Conservation (phyloP, 2,888 invertebrate species). For the Myathropa florea region DNA sequence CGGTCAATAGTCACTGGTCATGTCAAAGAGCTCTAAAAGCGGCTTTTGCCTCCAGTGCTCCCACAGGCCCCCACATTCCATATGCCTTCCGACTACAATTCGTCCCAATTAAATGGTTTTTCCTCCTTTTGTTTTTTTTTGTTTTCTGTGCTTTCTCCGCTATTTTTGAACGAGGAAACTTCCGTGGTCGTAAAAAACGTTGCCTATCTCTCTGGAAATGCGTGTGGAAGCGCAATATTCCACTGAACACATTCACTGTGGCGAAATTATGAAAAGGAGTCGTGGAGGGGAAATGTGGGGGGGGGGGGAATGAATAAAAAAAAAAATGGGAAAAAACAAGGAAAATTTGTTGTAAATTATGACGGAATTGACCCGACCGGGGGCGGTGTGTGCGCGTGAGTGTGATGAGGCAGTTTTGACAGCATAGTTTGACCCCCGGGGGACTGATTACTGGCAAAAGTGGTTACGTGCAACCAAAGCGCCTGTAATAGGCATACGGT, state of each 20-base stretch:
- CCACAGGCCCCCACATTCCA: neutral
- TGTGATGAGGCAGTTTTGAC: neutral
- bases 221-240: slow-evolving; percentile 58
- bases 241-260: slow-evolving; percentile 20
- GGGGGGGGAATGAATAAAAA: neutral
- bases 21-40: slow-evolving; percentile 54
- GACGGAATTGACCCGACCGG: slow-evolving; percentile 15
- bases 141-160: slow-evolving; percentile 35
- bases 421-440: neutral
- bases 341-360: slow-evolving; percentile 38
- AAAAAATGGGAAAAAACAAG: slow-evolving; percentile 21
- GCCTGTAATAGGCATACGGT: slow-evolving; percentile 13
- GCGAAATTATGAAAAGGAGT: slow-evolving; percentile 37
- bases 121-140: neutral
- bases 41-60: neutral
- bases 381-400: neutral
- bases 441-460: neutral
- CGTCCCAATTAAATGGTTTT: slow-evolving; percentile 59
- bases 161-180: slow-evolving; percentile 33
- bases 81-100: slow-evolving; percentile 26
- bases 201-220: slow-evolving; percentile 50
- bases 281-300: neutral
- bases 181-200: slow-evolving; percentile 6
- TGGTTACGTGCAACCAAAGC: neutral
- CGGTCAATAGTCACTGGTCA: slow-evolving; percentile 65